Base-by-base conservation (phyloP, 2,797 vertebrate species). In the Coreius guichenoti region DNA sequence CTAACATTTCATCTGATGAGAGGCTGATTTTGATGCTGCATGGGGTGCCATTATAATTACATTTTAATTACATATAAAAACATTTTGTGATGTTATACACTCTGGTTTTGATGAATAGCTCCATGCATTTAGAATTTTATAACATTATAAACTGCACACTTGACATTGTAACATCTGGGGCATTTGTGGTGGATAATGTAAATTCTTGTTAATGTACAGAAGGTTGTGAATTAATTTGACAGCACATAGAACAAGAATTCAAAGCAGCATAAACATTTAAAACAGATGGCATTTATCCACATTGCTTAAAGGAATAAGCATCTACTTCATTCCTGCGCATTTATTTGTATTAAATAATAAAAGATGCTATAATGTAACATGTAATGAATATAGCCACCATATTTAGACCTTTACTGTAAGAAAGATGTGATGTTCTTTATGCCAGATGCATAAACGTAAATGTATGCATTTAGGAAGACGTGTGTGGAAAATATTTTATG, bases 251-350 rank as follows among this genome's bases (percentile, higher is more conserved):
- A 58, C n/a, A 33, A 39, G 1, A 54, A 16, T 58, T 56, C 19
- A 43, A 61, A 72, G 51, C 51, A 31, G n/a, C 36, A 43, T 39
- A 29, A 70, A 56, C 49, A 81, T 81, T 8, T 54, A 13, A 39
- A 56, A 43, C 65, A 81, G 16, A 81, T 81, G 23, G 49, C 36
- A n/a, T 26, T 54, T 69, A 81, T 81, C 39, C 5, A 2, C 36
- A 29, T 61, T 63, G 76, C 56, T 45, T 78, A 43, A 61, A 77
- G 23, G 14, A 56, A 58, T 76, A 2, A 56, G 17, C 21, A 56
- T 23, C 26, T 29, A 31, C 26, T 11, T 45, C 26, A 47, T 65
- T 14, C 16, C 8, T 63, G 54, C 1, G 17, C 16, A 65, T 63
- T 29, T 7, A 43, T 39, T 63, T 77, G 12, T 5, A 45, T 17